phyloP scores from a whole-genome alignment of 2,888 invertebrate genomes.

The Venusia cambrica region DNA sequence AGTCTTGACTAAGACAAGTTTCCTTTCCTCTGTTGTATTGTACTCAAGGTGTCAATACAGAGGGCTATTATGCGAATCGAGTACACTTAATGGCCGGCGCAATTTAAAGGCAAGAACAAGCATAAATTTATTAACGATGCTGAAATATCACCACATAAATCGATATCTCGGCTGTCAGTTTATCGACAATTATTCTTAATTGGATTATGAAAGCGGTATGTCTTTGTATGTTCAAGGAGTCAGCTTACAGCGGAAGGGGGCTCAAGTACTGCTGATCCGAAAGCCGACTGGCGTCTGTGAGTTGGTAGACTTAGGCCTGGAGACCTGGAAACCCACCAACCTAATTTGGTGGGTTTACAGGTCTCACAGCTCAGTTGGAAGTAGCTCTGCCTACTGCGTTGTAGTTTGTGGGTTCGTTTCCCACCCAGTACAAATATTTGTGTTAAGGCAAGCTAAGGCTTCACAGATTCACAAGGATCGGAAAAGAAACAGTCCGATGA shows the following conservation, averaged over 20 bases:
- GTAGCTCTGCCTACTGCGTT: too few species aligned
- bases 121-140: constrained; percentile 79
- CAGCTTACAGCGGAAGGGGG: constrained; percentile 32
- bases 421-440: too few species aligned
- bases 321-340: too few species aligned
- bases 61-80: constrained; percentile 56
- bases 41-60: constrained; percentile 62
- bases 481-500: too few species aligned
- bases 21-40: constrained; percentile 50
- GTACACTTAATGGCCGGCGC: constrained; percentile 69
- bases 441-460: too few species aligned
- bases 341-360: too few species aligned
- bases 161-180: constrained; percentile 75
- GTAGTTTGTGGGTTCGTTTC: too few species aligned
- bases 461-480: too few species aligned
- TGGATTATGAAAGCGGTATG: constrained; percentile 77
- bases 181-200: constrained; percentile 81
- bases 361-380: too few species aligned
- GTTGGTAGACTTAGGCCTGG: too few species aligned
- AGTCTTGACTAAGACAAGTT: neutral
- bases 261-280: neutral
- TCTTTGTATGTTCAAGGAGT: constrained; percentile 39
- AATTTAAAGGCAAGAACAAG: constrained; percentile 78
- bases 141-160: constrained; percentile 80
- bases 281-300: too few species aligned